Evolutionary conservation across 2,888 invertebrate species (phyloP).

Genomic region (Hedya salicella): DNA sequence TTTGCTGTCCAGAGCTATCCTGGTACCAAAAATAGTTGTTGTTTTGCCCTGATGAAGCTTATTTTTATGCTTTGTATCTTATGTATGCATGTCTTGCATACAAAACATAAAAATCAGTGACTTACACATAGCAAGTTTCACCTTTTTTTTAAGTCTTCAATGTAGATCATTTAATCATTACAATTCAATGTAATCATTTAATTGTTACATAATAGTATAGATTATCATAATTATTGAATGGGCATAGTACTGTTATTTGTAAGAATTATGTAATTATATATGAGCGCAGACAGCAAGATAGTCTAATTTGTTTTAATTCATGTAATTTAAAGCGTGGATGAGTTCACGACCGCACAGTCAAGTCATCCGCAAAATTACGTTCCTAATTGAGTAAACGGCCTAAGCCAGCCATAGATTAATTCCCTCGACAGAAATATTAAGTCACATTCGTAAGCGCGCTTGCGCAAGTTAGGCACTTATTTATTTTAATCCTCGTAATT

Average conservation of each 20-base stretch:
- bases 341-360: constrained; percentile 21
- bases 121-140: no score
- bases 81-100: no score
- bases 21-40: no score
- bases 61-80: no score
- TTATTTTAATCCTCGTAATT: constrained; percentile 53
- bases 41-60: no score
- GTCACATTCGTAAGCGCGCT: constrained; percentile 25
- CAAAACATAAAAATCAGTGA: no score
- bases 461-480: constrained; percentile 46
- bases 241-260: not conserved
- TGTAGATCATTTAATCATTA: no score
- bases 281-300: constrained; percentile 1
- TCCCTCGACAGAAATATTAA: constrained; percentile 3
- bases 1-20: no score
- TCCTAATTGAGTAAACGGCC: constrained; percentile 9
- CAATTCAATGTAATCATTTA: no score
- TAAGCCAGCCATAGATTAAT: constrained; percentile 25
- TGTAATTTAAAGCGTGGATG: constrained; percentile 28
- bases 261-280: not conserved
- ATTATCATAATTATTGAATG: not conserved
- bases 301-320: constrained; percentile 18
- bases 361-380: constrained; percentile 28
- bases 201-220: not conserved
- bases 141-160: no score